Base-by-base conservation (phyloP, 2,113 vertebrate genomes). In the Carassius gibelio region DNA sequence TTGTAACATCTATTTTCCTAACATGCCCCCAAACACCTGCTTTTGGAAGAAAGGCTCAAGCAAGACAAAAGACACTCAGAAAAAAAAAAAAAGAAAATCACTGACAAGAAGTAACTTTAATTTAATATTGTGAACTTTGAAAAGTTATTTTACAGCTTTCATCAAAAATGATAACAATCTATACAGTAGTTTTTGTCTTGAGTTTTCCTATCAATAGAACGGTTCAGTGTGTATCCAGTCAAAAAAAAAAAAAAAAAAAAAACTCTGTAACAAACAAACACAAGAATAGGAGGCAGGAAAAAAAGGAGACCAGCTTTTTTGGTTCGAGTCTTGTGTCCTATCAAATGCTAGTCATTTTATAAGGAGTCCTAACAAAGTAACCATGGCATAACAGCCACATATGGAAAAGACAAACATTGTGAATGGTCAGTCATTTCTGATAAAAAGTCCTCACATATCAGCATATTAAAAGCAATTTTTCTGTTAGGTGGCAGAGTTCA, bases 41-140 rank as follows among this genome's bases (percentile, higher is more conserved):
- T 96, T 42, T 59, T 57, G 2, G 7, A 79, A 45, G 2, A 34
- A 23, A 96, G 97, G 95, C 34, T 96, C 95, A 96, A 96, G 95
- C 94, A 82, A 59, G 14, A 89, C 85, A 11, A 57, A 48, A 48
- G 10, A 45, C 42, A 45, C 42, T 10, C 8, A 0, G 7, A 42
- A 42, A 8, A 42, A 42, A 0, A 38, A 45, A 48, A 48, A 84
- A 72, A 5, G 26, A 26, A 85, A 82, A 90, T 94, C 97, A 98
- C 97, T 97, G 97, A 98, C 96, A 97, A 96, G 97, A 98, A 97
- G 96, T 95, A 97, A 97, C 97, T 99, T 99, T 99, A 99, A 98
- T 99, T 98, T 97, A 99, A 99, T 98, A 98, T 96, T 95, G 96
- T 98, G 96, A 97, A 97, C 97, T 96, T 96, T 96, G 95, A 98